phyloP scores from a whole-genome alignment of 2,797 vertebrate genomes.

The Cynodonichthys magdalenae region DNA sequence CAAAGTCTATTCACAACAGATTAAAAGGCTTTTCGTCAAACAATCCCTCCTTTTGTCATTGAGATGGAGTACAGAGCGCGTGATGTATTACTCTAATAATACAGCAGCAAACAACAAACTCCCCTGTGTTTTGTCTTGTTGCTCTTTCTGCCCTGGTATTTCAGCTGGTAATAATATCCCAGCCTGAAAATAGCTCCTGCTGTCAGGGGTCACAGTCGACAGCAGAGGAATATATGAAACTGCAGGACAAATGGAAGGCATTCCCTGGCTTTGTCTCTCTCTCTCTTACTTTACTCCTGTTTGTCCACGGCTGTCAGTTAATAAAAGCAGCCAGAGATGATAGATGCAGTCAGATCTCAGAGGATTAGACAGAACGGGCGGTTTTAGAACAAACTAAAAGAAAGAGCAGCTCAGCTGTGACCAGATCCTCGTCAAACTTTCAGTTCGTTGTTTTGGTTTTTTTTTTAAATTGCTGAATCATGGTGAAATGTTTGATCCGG shows the following conservation, averaged over 20 bases:
- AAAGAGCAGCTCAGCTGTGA: not conserved
- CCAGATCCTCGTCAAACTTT: not conserved
- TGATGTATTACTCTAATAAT: slow-evolving; percentile 38
- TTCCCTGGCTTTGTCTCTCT: slow-evolving; percentile 66
- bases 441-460: too few species aligned
- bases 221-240: slow-evolving; percentile 37
- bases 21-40: slow-evolving; percentile 22
- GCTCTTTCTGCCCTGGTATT: slow-evolving; percentile 60
- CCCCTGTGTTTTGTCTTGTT: slow-evolving; percentile 59
- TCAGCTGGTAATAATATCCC: slow-evolving; percentile 75
- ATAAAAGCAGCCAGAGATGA: slow-evolving; percentile 14
- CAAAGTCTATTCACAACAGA: slow-evolving; percentile 3
- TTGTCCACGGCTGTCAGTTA: slow-evolving; percentile 29
- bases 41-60: slow-evolving; percentile 10
- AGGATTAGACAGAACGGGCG: slow-evolving; percentile 12
- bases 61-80: slow-evolving; percentile 3
- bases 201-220: slow-evolving; percentile 60
- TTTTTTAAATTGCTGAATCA: slow-evolving; percentile 51
- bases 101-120: slow-evolving; percentile 41
- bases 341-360: too few species aligned
- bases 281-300: slow-evolving; percentile 31
- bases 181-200: slow-evolving; percentile 75
- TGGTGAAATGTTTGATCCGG: slow-evolving; percentile 93
- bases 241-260: slow-evolving; percentile 46
- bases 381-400: not conserved